phyloP scores from a whole-genome alignment of 2,797 vertebrate genomes.

The Cirrhinus molitorella region DNA sequence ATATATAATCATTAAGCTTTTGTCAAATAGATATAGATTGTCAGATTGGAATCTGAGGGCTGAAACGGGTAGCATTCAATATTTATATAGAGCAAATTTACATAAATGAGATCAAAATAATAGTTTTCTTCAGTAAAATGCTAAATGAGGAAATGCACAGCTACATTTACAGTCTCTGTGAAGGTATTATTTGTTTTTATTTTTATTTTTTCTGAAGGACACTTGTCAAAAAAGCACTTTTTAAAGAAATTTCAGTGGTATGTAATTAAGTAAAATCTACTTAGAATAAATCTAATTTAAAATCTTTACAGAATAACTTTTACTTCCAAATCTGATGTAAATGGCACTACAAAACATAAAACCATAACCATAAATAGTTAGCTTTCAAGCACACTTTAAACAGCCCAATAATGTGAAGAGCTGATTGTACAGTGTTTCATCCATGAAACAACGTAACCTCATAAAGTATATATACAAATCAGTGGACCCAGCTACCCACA shows the following conservation, averaged over 20 bases:
- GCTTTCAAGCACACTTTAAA: neutral
- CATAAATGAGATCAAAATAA: neutral
- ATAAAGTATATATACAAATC: neutral
- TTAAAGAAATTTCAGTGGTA: neutral
- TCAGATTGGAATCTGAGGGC: neutral
- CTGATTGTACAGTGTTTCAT: neutral
- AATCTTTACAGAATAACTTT: neutral
- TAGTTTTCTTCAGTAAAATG: neutral
- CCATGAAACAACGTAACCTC: neutral
- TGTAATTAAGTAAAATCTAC: neutral
- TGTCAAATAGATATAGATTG: constrained; percentile 8
- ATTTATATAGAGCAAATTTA: neutral
- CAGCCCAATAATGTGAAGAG: neutral
- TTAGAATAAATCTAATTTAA: neutral
- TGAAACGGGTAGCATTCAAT: neutral
- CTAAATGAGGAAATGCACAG: neutral
- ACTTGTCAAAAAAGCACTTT: neutral
- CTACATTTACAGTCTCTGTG: neutral
- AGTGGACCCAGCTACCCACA: neutral
- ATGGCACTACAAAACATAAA: neutral
- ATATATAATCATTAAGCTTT: constrained; percentile 16
- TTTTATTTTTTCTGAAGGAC: neutral
- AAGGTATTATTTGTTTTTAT: too few species aligned
- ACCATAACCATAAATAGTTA: too few species aligned
- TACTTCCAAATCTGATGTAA: neutral